Evolutionary conservation across 2,888 invertebrate genomes (phyloP).

Genomic region (Scrobipalpa atriplicella): DNA sequence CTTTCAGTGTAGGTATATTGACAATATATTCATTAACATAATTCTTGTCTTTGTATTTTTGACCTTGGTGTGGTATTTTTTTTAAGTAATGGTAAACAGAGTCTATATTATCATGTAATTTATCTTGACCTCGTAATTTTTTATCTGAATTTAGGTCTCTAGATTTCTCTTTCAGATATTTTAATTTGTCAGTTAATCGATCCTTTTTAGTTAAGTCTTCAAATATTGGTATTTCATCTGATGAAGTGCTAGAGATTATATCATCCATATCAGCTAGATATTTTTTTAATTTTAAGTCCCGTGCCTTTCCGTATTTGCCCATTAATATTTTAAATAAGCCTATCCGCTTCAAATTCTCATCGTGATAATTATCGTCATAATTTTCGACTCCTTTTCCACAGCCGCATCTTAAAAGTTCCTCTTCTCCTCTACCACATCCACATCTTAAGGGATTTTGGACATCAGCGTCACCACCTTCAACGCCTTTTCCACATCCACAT

Average conservation of each 20-base stretch:
- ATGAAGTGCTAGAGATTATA: background rate
- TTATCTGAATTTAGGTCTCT: background rate
- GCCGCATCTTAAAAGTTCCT: constrained; percentile 12
- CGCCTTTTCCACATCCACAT: background rate
- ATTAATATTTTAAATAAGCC: background rate
- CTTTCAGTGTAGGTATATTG: background rate
- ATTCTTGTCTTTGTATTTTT: background rate
- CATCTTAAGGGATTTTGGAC: background rate
- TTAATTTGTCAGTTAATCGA: background rate
- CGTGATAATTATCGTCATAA: background rate
- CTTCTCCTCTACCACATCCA: background rate
- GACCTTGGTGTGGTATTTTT: background rate
- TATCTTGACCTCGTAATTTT: background rate
- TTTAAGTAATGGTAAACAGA: background rate
- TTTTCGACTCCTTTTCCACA: background rate
- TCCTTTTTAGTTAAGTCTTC: background rate
- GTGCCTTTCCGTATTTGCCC: background rate
- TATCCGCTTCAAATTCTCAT: background rate
- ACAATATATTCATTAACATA: background rate
- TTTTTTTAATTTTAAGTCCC: too few relatives aligned
- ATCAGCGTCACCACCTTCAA: background rate
- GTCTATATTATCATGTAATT: background rate
- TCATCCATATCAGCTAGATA: background rate
- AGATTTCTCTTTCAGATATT: background rate
- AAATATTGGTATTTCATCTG: background rate